These are phyloP conservation scores for Papilio glaucus DNA, from an alignment of 1,140 invertebrate species.

Conservation along the genomic window DNA sequence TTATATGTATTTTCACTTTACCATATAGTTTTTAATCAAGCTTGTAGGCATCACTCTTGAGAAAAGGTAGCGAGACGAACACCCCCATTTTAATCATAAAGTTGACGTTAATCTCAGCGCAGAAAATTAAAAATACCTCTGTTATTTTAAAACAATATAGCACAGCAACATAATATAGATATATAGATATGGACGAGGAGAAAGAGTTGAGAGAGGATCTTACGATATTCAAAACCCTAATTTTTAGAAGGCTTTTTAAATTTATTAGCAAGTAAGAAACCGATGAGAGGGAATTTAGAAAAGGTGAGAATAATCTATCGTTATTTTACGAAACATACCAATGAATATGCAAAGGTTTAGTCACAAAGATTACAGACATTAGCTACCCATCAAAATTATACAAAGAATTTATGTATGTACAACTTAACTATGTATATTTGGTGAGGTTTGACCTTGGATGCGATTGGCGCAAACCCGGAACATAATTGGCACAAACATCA, in stretches of 20 bases:
- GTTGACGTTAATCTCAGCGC: slow-evolving; percentile 23
- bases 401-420: too few species aligned
- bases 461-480: too few species aligned
- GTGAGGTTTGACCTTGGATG: too few species aligned
- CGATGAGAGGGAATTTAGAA: too few species aligned
- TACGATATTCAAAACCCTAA: background rate
- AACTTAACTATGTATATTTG: too few species aligned
- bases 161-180: background rate
- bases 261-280: too few species aligned
- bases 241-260: slow-evolving; percentile 1
- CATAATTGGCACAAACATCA: too few species aligned
- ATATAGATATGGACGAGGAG: background rate
- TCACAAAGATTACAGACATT: too few species aligned
- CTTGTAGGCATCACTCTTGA: slow-evolving; percentile 24
- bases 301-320: too few species aligned
- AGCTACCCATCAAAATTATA: too few species aligned
- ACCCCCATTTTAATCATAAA: slow-evolving; percentile 21
- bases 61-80: slow-evolving; percentile 24
- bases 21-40: slow-evolving; percentile 24
- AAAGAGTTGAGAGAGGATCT: background rate
- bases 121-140: slow-evolving; percentile 22
- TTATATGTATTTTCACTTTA: slow-evolving; percentile 13
- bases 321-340: too few species aligned
- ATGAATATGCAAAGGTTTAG: too few species aligned
- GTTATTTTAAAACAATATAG: slow-evolving; percentile 10